A percentile compares a stretch with the other conserved stretches of the same genome.
Conservation (phyloP, 1,140 invertebrate species). For the Drosophila nigromelanica region DNA sequence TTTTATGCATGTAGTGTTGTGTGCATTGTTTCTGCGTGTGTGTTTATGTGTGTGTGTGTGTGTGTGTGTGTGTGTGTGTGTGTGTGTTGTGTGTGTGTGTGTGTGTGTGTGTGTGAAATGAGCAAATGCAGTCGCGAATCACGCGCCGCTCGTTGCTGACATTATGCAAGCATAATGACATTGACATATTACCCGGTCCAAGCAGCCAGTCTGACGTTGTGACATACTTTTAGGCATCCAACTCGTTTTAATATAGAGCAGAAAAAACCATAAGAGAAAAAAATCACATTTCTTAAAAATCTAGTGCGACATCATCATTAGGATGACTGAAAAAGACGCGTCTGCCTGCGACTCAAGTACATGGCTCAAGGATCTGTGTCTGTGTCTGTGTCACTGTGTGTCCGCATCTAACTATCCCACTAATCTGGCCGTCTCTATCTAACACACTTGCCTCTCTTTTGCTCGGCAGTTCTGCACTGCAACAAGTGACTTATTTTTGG, state of each 20-base stretch:
- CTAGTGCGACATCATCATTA: constrained; percentile 60
- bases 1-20: constrained; percentile 31
- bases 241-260: constrained; percentile 24
- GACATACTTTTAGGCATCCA: constrained; percentile 57
- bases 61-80: constrained; percentile 1
- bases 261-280: constrained; percentile 1
- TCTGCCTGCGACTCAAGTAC: constrained; percentile 37
- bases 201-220: constrained; percentile 4
- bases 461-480: constrained; percentile 15
- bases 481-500: constrained; percentile 30
- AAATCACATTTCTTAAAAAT: constrained; percentile 37
- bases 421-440: background rate
- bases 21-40: constrained; percentile 30
- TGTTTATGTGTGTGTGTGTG: background rate
- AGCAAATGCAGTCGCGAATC: constrained; percentile 34
- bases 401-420: background rate
- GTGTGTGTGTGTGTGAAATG: constrained; percentile 8
- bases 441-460: background rate
- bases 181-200: constrained; percentile 59
- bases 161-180: constrained; percentile 71
- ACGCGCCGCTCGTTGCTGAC: constrained; percentile 41
- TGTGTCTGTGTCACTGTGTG: background rate
- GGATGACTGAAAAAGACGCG: constrained; percentile 23
- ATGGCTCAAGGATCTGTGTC: constrained; percentile 19
- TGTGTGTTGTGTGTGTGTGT: constrained; percentile 15